phyloP scores from a whole-genome alignment of 2,113 vertebrate species.

The Notothenia rossii region DNA sequence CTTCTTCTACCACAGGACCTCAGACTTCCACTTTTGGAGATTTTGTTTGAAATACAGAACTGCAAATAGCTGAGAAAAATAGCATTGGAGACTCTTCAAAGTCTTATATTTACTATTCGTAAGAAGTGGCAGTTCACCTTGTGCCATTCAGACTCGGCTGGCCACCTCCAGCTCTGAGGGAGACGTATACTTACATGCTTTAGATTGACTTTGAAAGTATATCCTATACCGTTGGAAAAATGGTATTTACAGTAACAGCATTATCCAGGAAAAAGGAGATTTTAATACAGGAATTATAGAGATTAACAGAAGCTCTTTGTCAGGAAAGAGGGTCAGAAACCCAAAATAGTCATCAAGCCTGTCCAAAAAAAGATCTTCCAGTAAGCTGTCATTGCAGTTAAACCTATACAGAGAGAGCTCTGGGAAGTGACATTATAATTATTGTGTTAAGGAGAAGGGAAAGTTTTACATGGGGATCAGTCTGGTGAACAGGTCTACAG shows the following conservation, averaged over 20 bases:
- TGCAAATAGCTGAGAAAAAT: conserved; percentile 75
- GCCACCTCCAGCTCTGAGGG: conserved; percentile 38
- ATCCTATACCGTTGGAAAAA: conserved; percentile 63
- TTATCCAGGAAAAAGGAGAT: conserved; percentile 53
- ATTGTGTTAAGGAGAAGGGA: conserved; percentile 75
- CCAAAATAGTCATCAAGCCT: conserved; percentile 76
- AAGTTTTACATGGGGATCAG: conserved; percentile 81
- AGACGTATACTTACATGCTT: conserved; percentile 62
- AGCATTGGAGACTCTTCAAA: conserved; percentile 66
- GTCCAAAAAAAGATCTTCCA: conserved; percentile 68
- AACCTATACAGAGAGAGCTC: conserved; percentile 70
- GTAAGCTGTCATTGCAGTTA: conserved; percentile 73
- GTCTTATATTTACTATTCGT: conserved; percentile 34
- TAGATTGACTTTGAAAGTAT: conserved; percentile 43
- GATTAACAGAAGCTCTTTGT: conserved; percentile 74
- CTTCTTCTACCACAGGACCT: conserved; percentile 73
- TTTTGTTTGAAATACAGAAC: conserved; percentile 78
- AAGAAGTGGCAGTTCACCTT: conserved; percentile 54
- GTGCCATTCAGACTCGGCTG: conserved; percentile 44
- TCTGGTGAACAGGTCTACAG: conserved; percentile 78
- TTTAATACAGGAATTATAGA: conserved; percentile 64
- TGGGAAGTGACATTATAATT: conserved; percentile 81
- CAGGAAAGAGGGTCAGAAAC: conserved; percentile 71
- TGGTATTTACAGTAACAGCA: conserved; percentile 65
- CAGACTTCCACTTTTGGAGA: conserved; percentile 74